These are phyloP conservation scores for Crambe crambe DNA, from an alignment of 37 sponge, comb jelly and placozoan species.

Conservation along the genomic window DNA sequence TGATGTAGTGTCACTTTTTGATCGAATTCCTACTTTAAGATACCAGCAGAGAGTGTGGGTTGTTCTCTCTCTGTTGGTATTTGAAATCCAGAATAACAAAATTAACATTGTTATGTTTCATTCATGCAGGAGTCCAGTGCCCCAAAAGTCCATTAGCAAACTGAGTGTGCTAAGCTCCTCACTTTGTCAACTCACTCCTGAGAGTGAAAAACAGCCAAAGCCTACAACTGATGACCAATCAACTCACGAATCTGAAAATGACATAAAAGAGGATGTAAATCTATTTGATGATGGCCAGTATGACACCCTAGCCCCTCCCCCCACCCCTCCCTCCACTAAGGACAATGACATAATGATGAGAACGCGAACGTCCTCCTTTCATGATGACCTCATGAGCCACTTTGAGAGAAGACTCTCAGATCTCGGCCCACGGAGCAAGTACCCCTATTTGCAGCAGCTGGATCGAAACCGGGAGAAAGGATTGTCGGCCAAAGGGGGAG, in stretches of 20 bases:
- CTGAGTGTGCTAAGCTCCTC: conserved; percentile 8
- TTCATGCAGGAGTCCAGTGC: conserved; percentile 3
- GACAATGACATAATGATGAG: not conserved
- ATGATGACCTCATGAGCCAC: conserved; percentile 10
- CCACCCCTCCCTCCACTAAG: not conserved
- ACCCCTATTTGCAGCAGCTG: conserved; percentile 2
- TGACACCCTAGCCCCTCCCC: not conserved
- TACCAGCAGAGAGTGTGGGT: too few species aligned
- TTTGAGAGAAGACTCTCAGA: conserved; percentile 5
- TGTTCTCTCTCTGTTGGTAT: too few species aligned
- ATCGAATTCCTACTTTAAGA: too few species aligned
- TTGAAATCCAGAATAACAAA: too few species aligned
- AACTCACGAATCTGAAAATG: not conserved
- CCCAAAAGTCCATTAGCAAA: not conserved
- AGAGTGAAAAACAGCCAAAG: not conserved
- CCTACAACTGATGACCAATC: not conserved
- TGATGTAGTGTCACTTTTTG: too few species aligned
- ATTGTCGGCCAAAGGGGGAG: not conserved
- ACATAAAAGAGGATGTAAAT: too few species aligned
- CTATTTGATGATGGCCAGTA: not conserved
- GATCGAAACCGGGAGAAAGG: not conserved
- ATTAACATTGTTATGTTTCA: not conserved
- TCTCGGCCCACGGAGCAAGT: conserved; percentile 2
- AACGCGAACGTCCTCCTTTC: not conserved
- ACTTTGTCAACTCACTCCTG: not conserved